Conservation (phyloP, 1,140 invertebrate species). For the fruit fly (Drosophila melanogaster) region DNA sequence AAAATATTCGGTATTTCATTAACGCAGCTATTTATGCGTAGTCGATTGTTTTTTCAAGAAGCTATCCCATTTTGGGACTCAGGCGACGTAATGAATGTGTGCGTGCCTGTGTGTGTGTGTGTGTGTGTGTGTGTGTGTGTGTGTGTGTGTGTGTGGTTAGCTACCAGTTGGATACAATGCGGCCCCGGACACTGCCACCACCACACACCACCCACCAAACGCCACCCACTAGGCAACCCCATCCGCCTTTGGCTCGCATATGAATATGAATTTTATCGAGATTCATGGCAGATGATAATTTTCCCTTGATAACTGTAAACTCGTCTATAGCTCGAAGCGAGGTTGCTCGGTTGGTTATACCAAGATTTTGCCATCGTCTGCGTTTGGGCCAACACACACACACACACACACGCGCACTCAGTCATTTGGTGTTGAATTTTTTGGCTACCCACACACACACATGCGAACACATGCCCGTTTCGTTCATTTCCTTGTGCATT, state of each 20-base stretch:
- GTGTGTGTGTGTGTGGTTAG: constrained; percentile 54
- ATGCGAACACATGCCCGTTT: constrained; percentile 1
- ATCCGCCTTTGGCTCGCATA: constrained; percentile 52
- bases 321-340: constrained; percentile 84
- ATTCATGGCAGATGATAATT: constrained; percentile 84
- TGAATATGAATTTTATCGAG: constrained; percentile 83
- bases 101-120: constrained; percentile 17
- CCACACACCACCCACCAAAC: not conserved
- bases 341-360: constrained; percentile 63
- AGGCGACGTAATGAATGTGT: constrained; percentile 77
- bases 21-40: not conserved
- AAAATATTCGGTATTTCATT: not conserved
- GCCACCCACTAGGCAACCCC: not conserved
- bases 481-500: constrained; percentile 80
- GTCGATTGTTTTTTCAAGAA: not conserved
- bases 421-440: constrained; percentile 77
- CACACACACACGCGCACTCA: constrained; percentile 27
- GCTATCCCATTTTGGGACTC: constrained; percentile 76
- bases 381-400: constrained; percentile 47
- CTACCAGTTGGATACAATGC: constrained; percentile 74
- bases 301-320: constrained; percentile 84
- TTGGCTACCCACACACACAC: constrained; percentile 33
- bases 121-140: constrained; percentile 15
- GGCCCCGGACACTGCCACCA: constrained; percentile 42
- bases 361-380: constrained; percentile 41